Percentiles rank a stretch among this genome's conserved stretches.
Evolutionary conservation across 2,888 invertebrate genomes (phyloP).

Genomic region (Acleris laterana): DNA sequence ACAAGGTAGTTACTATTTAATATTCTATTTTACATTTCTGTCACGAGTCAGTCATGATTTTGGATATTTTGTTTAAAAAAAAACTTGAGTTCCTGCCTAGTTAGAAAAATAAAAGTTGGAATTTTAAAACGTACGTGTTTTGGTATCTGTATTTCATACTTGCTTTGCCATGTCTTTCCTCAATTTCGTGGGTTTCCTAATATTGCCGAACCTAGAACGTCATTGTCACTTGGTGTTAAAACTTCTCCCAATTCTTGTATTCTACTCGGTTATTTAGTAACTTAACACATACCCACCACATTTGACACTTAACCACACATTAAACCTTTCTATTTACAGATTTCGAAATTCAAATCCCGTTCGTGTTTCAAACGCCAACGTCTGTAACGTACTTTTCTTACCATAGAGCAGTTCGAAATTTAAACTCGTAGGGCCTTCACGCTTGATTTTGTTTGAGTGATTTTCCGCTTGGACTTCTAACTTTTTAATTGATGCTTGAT

Average conservation of each 20-base stretch:
- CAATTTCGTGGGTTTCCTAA: too few relatives aligned
- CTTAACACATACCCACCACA: constrained; percentile 12
- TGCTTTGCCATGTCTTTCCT: too few relatives aligned
- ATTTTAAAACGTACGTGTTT: too few relatives aligned
- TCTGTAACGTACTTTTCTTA: constrained; percentile 22
- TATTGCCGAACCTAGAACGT: too few relatives aligned
- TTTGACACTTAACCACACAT: constrained; percentile 29
- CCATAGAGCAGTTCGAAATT: constrained; percentile 12
- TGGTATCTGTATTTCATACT: too few relatives aligned
- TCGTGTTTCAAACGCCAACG: constrained; percentile 34
- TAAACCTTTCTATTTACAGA: constrained; percentile 28
- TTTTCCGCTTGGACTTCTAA: constrained; percentile 1
- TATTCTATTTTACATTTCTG: constrained; percentile 2
- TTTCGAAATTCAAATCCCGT: constrained; percentile 35
- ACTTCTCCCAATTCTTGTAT: background rate
- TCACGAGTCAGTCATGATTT: constrained; percentile 11
- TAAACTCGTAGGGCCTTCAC: constrained; percentile 22
- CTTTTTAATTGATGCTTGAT: too few relatives aligned
- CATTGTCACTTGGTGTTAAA: too few relatives aligned
- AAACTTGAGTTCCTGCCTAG: background rate
- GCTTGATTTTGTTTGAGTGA: constrained; percentile 10
- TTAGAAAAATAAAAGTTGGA: background rate
- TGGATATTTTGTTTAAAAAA: constrained; percentile 2
- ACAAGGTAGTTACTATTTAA: background rate
- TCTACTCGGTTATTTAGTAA: background rate